phyloP scores from a whole-genome alignment of 2,797 vertebrate genomes.

The Malacoraja senta region DNA sequence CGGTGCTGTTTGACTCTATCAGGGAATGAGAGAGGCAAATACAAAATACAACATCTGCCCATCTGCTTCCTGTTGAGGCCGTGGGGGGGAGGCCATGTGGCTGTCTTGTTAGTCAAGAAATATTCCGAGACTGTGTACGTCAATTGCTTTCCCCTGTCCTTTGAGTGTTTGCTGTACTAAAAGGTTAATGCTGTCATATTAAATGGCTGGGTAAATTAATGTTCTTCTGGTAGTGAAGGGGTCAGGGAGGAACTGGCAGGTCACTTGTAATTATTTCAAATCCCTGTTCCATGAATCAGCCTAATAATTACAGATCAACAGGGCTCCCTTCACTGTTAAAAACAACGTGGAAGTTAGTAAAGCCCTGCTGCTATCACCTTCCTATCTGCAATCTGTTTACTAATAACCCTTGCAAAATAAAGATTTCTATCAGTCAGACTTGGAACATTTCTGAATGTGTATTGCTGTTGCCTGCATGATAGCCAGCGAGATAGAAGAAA shows the following conservation, averaged over 20 bases:
- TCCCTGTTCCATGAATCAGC: constrained; percentile 15
- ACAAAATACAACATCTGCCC: not conserved
- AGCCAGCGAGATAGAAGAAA: not conserved
- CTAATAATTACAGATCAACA: not conserved
- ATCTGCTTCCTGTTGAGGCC: not conserved
- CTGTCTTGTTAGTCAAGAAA: not conserved
- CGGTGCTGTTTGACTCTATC: not conserved
- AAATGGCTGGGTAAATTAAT: constrained; percentile 31
- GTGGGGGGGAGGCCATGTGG: not conserved
- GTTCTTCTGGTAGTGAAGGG: constrained; percentile 24
- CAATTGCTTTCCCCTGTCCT: constrained; percentile 22
- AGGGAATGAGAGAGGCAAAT: not conserved
- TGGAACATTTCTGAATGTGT: not conserved
- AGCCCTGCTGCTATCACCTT: not conserved
- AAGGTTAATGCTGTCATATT: constrained; percentile 33
- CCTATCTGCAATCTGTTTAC: constrained; percentile 27
- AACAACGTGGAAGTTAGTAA: not conserved
- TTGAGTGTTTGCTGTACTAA: constrained; percentile 27
- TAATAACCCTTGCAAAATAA: not conserved
- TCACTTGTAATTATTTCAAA: constrained; percentile 27
- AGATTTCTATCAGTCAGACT: not conserved
- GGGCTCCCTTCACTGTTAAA: not conserved
- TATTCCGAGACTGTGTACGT: not conserved
- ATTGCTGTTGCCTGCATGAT: not conserved
- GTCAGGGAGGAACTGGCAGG: constrained; percentile 30